A percentile compares a stretch with the other conserved stretches of the same genome.
phyloP scores from a whole-genome alignment of 2,797 vertebrate species.

The Pogoniulus pusillus region DNA sequence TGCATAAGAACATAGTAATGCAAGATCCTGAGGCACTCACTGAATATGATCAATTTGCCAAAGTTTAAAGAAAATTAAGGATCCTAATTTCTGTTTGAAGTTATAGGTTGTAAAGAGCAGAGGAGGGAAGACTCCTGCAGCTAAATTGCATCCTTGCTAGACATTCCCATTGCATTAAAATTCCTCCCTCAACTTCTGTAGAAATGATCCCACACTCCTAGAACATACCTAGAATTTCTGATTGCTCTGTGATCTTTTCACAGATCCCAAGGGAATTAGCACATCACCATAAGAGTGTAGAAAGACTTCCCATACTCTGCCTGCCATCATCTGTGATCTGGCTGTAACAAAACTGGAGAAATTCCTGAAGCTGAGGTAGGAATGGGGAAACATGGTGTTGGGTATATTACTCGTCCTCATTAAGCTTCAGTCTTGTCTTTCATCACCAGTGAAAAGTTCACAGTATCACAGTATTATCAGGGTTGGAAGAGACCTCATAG shows the following conservation, averaged over 20 bases:
- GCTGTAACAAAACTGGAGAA: neutral
- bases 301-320: neutral
- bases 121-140: neutral
- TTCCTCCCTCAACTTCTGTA: neutral
- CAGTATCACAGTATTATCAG: no score
- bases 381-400: neutral
- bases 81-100: neutral
- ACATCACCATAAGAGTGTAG: neutral
- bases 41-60: neutral
- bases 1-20: neutral
- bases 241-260: neutral
- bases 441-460: no score
- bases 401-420: neutral
- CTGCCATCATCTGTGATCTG: neutral
- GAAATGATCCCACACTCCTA: neutral
- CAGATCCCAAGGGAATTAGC: neutral
- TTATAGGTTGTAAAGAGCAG: neutral
- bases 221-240: neutral
- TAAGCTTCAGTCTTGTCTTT: neutral
- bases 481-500: no score
- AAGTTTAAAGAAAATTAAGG: slow-evolving; percentile 9
- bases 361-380: neutral
- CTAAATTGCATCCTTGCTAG: neutral
- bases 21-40: neutral
- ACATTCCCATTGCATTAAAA: neutral